Conservation (phyloP, 2,888 invertebrate species). For the Anagyrus pseudococci region DNA sequence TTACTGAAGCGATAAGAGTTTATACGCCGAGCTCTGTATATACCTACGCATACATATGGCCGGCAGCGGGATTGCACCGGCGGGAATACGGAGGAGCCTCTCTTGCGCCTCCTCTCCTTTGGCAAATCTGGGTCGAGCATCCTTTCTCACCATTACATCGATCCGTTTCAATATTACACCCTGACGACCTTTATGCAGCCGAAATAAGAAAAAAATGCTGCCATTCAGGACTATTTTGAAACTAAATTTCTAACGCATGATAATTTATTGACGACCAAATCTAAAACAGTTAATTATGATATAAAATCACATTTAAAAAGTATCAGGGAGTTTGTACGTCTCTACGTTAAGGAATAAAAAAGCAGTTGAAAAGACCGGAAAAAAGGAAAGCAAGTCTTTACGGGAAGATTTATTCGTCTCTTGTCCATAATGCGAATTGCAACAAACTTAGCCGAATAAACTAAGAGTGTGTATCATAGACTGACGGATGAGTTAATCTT, state of each 20-base stretch:
- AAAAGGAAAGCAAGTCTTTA: neutral
- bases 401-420: too few relatives aligned
- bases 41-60: conserved; percentile 5
- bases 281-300: too few relatives aligned
- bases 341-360: neutral
- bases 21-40: conserved; percentile 13
- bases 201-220: too few relatives aligned
- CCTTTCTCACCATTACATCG: conserved; percentile 21
- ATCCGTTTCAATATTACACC: conserved; percentile 15
- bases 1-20: conserved; percentile 35
- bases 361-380: neutral
- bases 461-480: conserved; percentile 46
- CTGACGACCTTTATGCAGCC: neutral
- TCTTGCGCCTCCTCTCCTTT: neutral
- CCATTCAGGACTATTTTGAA: too few relatives aligned
- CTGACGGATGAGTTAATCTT: conserved; percentile 61
- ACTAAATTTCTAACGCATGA: too few relatives aligned
- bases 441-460: conserved; percentile 40
- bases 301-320: too few relatives aligned
- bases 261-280: too few relatives aligned
- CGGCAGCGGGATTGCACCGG: conserved; percentile 17
- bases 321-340: too few relatives aligned
- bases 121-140: conserved; percentile 31
- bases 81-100: conserved; percentile 12
- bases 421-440: conserved; percentile 35